phyloP scores from a whole-genome alignment of 2,113 vertebrate species.

The Phalacrocorax brasilianus region DNA sequence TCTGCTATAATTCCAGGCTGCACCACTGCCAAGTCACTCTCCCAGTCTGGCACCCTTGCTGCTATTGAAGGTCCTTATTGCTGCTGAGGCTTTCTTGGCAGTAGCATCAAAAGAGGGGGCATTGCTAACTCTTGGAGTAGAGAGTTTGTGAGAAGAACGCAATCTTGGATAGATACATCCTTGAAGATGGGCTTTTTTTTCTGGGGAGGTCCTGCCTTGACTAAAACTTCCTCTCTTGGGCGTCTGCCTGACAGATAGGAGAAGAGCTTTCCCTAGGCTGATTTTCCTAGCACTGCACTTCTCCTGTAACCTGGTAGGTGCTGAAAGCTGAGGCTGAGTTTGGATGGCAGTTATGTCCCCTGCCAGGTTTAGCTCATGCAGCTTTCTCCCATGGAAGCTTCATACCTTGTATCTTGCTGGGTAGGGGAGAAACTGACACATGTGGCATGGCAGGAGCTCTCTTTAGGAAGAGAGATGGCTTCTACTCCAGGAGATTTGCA shows the following conservation, averaged over 20 bases:
- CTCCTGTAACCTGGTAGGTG: background rate
- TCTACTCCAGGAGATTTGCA: background rate
- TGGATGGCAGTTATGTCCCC: background rate
- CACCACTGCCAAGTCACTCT: background rate
- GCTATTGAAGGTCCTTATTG: background rate
- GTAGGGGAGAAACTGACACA: background rate
- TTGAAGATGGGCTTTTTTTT: background rate
- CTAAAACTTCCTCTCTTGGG: background rate
- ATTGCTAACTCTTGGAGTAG: background rate
- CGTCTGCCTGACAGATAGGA: background rate
- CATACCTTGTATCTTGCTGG: background rate
- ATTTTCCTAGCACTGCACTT: background rate
- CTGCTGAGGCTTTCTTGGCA: background rate
- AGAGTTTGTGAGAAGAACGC: background rate
- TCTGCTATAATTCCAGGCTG: background rate
- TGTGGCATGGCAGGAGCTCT: background rate
- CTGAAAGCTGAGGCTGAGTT: background rate
- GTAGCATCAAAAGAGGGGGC: background rate
- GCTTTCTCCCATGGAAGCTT: background rate
- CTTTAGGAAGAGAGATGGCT: background rate
- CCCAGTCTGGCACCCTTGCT: background rate
- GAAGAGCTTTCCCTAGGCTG: background rate
- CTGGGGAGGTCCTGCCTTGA: background rate
- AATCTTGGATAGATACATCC: background rate
- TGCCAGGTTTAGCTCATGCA: background rate